Evolutionary conservation across 1,140 invertebrate species (phyloP).

Genomic region (Centruroides vittatus): DNA sequence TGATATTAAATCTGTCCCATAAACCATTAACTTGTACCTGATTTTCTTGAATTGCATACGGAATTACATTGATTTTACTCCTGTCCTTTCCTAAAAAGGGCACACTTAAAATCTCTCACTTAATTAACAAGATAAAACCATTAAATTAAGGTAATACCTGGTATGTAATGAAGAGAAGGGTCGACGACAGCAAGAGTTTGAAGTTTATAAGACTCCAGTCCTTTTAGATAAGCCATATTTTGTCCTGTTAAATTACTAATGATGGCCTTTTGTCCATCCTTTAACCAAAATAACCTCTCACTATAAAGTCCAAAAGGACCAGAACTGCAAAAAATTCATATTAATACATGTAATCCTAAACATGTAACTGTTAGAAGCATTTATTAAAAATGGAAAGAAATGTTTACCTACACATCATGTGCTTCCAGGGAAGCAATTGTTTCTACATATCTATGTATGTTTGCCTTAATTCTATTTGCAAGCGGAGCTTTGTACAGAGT

Average conservation of each 20-base stretch:
- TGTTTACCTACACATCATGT: conserved; percentile 6
- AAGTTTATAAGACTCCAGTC: conserved; percentile 43
- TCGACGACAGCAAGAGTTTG: conserved; percentile 57
- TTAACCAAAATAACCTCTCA: conserved; percentile 61
- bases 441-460: not conserved
- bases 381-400: no score
- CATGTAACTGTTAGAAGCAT: no score
- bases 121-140: not conserved
- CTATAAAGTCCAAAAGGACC: conserved; percentile 59
- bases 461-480: conserved; percentile 29
- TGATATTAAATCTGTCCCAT: conserved; percentile 61
- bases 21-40: conserved; percentile 50
- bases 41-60: conserved; percentile 42
- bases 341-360: no score
- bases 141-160: conserved; percentile 26
- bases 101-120: not conserved
- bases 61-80: conserved; percentile 40
- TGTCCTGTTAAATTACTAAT: conserved; percentile 60
- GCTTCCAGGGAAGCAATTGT: conserved; percentile 4
- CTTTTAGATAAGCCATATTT: conserved; percentile 54
- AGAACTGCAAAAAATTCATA: conserved; percentile 13
- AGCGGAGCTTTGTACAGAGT: conserved; percentile 49
- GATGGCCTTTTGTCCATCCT: conserved; percentile 53
- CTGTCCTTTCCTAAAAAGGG: not conserved
- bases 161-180: conserved; percentile 42